Conservation (phyloP, 2,888 invertebrate genomes). For the Lysandra coridon region DNA sequence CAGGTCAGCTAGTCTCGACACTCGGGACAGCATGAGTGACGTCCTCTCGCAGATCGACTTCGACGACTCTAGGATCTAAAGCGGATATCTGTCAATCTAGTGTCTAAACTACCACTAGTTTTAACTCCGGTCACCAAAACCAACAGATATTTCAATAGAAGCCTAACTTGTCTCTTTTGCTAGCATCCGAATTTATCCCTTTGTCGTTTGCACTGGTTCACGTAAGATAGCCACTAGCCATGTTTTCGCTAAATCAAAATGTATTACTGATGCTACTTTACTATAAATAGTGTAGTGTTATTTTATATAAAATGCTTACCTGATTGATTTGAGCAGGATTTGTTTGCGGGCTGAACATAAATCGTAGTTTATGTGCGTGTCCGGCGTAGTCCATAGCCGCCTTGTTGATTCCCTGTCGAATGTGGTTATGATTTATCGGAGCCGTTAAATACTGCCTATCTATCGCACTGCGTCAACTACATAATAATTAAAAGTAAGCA, state of each 20-base stretch:
- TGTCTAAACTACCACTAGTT: neutral
- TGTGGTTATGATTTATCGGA: no score
- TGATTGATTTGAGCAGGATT: conserved; percentile 43
- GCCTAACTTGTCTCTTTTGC: no score
- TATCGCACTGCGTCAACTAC: no score
- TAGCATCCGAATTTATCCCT: no score
- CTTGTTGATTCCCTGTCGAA: conserved; percentile 44
- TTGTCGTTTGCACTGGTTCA: no score
- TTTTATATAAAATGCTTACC: conserved; percentile 37
- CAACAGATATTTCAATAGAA: no score
- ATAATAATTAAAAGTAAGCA: no score
- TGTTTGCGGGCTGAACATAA: conserved; percentile 38
- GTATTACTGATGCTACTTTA: neutral
- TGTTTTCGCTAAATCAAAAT: neutral
- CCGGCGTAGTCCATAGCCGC: conserved; percentile 45
- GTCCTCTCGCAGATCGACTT: conserved; percentile 44
- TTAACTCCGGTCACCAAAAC: no score
- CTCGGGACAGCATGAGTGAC: conserved; percentile 44
- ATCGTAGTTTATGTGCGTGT: conserved; percentile 41
- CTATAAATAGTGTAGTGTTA: neutral
- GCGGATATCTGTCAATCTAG: neutral
- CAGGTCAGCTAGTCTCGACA: conserved; percentile 43
- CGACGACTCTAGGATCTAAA: conserved; percentile 43
- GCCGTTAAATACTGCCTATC: no score
- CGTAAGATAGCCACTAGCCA: neutral